phyloP scores from a whole-genome alignment of 2,888 invertebrate species.

The Cheilosia vulpina region DNA sequence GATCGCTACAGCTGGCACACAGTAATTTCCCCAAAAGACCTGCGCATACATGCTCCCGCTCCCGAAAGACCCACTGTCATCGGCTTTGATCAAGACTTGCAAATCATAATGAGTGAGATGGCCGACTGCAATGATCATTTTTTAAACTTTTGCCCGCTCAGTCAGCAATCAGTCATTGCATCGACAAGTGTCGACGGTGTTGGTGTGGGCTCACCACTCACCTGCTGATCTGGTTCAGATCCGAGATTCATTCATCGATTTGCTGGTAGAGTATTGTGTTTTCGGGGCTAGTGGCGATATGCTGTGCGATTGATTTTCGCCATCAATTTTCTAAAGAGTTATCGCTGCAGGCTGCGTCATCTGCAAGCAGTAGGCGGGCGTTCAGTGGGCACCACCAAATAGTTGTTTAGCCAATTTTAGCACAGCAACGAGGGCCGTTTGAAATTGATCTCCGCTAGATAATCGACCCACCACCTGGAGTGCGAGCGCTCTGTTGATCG shows the following conservation, averaged over 20 bases:
- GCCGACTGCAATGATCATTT: constrained; percentile 41
- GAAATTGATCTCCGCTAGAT: constrained; percentile 25
- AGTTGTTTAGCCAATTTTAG: constrained; percentile 36
- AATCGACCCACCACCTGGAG: constrained; percentile 52
- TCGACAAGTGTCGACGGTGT: constrained; percentile 44
- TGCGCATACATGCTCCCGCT: constrained; percentile 13
- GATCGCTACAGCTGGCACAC: background rate
- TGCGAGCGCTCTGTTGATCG: constrained; percentile 34
- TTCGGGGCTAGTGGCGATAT: constrained; percentile 57
- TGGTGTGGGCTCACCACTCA: constrained; percentile 13
- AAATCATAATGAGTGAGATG: constrained; percentile 29
- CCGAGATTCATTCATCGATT: constrained; percentile 47
- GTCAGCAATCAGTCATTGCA: constrained; percentile 66
- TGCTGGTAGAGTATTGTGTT: constrained; percentile 25
- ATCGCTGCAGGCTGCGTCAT: constrained; percentile 14
- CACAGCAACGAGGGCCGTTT: constrained; percentile 10
- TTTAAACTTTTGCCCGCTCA: constrained; percentile 25
- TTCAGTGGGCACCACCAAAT: constrained; percentile 19
- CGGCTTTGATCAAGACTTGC: constrained; percentile 12
- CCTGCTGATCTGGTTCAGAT: constrained; percentile 59
- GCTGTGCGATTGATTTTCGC: constrained; percentile 51
- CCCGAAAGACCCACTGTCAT: constrained; percentile 20
- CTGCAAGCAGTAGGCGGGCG: background rate
- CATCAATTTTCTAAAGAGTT: constrained; percentile 50
- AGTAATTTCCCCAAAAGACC: constrained; percentile 3